Evolutionary conservation across 2,888 invertebrate species (phyloP).

Genomic region (Ptychoptera contaminata): DNA sequence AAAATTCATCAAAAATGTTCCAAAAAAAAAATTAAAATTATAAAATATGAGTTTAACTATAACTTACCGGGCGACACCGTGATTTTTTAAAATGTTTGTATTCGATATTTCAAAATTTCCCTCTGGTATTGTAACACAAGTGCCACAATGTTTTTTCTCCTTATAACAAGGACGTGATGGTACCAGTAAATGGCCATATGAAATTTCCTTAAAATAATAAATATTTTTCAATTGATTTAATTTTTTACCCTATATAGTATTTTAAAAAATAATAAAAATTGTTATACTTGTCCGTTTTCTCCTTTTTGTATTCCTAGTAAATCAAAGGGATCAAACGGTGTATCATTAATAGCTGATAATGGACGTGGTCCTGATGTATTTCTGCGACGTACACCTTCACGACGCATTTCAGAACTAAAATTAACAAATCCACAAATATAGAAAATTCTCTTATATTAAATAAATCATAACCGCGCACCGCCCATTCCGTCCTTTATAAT

Average conservation of each 20-base stretch:
- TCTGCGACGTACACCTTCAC: conserved; percentile 58
- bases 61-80: conserved; percentile 38
- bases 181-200: conserved; percentile 70
- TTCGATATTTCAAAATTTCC: conserved; percentile 30
- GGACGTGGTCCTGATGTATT: conserved; percentile 72
- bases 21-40: background rate
- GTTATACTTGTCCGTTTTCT: conserved; percentile 78
- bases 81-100: conserved; percentile 34
- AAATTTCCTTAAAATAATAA: conserved; percentile 49
- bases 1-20: no score
- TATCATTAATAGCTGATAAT: conserved; percentile 68
- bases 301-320: conserved; percentile 65
- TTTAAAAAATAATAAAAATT: conserved; percentile 34
- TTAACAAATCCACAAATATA: conserved; percentile 7
- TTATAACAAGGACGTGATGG: conserved; percentile 44
- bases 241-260: background rate
- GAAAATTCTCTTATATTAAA: conserved; percentile 4
- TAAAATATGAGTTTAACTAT: background rate
- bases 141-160: conserved; percentile 28
- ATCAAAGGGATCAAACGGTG: conserved; percentile 67
- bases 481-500: conserved; percentile 49
- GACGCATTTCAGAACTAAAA: conserved; percentile 45
- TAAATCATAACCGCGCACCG: conserved; percentile 32
- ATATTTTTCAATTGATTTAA: no score
- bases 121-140: conserved; percentile 18